A percentile compares a stretch with the other conserved stretches of the same genome.
phyloP scores from a whole-genome alignment of 2,797 vertebrate species.

The Trachurus trachurus region DNA sequence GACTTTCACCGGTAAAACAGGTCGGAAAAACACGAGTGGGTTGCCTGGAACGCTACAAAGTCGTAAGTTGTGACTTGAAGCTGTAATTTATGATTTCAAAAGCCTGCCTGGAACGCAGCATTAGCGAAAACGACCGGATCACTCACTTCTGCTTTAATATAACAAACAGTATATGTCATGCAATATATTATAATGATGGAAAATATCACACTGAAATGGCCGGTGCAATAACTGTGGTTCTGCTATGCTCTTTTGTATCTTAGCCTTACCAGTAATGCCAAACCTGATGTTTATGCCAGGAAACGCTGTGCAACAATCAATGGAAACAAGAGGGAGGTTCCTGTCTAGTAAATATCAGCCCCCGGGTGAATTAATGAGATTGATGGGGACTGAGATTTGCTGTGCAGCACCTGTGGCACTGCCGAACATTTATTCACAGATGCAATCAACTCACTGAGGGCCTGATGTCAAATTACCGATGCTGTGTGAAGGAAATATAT shows the following conservation, averaged over 20 bases:
- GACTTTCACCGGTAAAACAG: too few species aligned
- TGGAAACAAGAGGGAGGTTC: slow-evolving; percentile 43
- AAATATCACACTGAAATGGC: too few species aligned
- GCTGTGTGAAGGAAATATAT: not conserved
- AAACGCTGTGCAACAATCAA: slow-evolving; percentile 49
- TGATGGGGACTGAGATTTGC: slow-evolving; percentile 40
- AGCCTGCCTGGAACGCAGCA: too few species aligned
- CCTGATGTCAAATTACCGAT: slow-evolving; percentile 7
- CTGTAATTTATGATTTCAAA: too few species aligned
- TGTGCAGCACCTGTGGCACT: slow-evolving; percentile 61
- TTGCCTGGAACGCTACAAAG: too few species aligned
- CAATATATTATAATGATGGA: too few species aligned
- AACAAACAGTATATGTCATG: too few species aligned
- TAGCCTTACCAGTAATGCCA: not conserved
- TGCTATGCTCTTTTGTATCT: not conserved
- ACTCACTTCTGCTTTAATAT: too few species aligned
- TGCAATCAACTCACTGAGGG: slow-evolving; percentile 5
- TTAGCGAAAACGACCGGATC: too few species aligned
- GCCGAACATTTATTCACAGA: slow-evolving; percentile 27
- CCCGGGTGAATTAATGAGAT: slow-evolving; percentile 54
- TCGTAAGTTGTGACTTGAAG: too few species aligned
- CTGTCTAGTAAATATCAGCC: slow-evolving; percentile 58
- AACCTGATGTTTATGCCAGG: slow-evolving; percentile 27
- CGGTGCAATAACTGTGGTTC: not conserved
- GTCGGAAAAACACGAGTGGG: too few species aligned